Evolutionary conservation across 2,797 vertebrate genomes (phyloP).

Genomic region (Clarias laeviceps): DNA sequence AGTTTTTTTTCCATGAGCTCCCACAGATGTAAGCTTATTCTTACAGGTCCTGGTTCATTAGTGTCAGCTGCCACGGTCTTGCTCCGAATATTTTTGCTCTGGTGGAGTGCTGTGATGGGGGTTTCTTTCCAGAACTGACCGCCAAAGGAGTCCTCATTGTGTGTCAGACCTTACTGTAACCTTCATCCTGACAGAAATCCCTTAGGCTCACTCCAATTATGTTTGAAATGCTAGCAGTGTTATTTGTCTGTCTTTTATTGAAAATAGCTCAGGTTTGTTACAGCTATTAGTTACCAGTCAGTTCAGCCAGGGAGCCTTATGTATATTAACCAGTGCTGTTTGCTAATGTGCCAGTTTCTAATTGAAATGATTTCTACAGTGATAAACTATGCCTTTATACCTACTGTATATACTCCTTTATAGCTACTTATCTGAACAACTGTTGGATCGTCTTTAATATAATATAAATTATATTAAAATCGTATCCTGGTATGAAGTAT

Average conservation of each 20-base stretch:
- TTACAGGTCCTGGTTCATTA: conserved; percentile 49
- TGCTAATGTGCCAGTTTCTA: too few relatives aligned
- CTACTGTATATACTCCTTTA: neutral
- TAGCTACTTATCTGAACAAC: neutral
- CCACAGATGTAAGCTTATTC: conserved; percentile 56
- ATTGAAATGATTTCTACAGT: conserved; percentile 35
- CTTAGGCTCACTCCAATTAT: conserved; percentile 16
- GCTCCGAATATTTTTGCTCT: conserved; percentile 50
- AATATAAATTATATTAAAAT: neutral
- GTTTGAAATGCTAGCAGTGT: conserved; percentile 3
- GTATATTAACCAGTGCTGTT: too few relatives aligned
- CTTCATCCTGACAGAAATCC: neutral
- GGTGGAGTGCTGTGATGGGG: conserved; percentile 42
- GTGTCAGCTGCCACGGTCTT: conserved; percentile 52
- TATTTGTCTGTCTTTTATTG: conserved; percentile 21
- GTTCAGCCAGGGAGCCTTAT: neutral
- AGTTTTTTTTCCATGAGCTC: conserved; percentile 50
- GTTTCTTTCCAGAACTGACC: conserved; percentile 30
- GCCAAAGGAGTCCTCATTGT: conserved; percentile 46
- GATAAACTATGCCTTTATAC: neutral
- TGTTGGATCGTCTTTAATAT: neutral
- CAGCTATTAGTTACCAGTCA: conserved; percentile 1
- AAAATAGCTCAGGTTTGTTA: neutral
- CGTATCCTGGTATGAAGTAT: neutral
- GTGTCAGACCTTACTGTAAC: conserved; percentile 52